phyloP scores from a whole-genome alignment of 2,797 vertebrate genomes.

The Naso thynnoides region DNA sequence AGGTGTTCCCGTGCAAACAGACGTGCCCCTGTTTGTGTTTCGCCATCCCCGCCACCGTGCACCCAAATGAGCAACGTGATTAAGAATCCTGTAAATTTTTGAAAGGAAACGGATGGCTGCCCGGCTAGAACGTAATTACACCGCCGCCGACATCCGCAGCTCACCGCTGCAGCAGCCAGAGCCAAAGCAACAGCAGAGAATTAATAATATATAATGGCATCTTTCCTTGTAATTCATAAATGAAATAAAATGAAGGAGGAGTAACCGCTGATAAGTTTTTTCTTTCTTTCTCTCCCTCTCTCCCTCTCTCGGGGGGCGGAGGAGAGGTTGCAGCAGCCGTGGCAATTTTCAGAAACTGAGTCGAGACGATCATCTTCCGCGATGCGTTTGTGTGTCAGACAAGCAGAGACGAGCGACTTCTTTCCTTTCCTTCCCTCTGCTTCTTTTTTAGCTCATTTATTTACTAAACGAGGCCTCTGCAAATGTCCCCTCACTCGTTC shows the following conservation, averaged over 20 bases:
- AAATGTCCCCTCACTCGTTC: slow-evolving; percentile 43
- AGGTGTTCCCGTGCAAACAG: slow-evolving; percentile 99
- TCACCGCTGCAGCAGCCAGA: slow-evolving; percentile 82
- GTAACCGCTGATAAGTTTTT: slow-evolving; percentile 91
- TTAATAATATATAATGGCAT: slow-evolving; percentile 99
- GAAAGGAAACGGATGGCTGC: slow-evolving; percentile 99
- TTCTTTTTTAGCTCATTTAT: slow-evolving; percentile 65
- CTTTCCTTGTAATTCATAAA: slow-evolving; percentile 98
- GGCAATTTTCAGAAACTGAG: slow-evolving; percentile 91
- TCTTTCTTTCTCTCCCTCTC: slow-evolving; percentile 61
- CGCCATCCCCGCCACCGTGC: slow-evolving; percentile 89
- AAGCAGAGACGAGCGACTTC: slow-evolving; percentile 51
- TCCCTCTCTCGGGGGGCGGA: slow-evolving; percentile 5
- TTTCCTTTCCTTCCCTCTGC: slow-evolving; percentile 21
- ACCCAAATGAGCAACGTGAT: slow-evolving; percentile 98
- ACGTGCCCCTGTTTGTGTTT: slow-evolving; percentile 97
- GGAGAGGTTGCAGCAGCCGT: slow-evolving; percentile 34
- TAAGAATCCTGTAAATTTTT: slow-evolving; percentile 99
- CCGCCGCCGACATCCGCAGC: slow-evolving; percentile 93
- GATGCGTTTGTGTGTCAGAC: slow-evolving; percentile 78
- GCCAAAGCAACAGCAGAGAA: slow-evolving; percentile 94
- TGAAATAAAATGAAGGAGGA: slow-evolving; percentile 96
- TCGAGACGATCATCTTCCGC: slow-evolving; percentile 89
- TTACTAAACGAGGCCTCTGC: slow-evolving; percentile 67
- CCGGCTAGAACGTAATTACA: slow-evolving; percentile 99